phyloP scores from a whole-genome alignment of 2,888 invertebrate genomes.

The Ochlodes sylvanus region DNA sequence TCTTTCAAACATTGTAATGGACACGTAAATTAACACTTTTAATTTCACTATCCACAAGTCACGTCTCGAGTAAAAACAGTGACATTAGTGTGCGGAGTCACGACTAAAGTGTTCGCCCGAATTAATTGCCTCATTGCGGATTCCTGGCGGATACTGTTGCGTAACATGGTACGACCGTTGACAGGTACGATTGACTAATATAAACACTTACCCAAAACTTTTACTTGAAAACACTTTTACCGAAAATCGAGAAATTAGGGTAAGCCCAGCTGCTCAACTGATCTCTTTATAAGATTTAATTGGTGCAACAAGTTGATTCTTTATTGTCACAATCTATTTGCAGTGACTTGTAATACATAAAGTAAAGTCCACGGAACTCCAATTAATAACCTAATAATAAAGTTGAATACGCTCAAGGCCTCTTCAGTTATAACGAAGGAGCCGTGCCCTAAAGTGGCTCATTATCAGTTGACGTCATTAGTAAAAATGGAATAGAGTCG shows the following conservation, averaged over 20 bases:
- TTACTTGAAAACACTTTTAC: conserved; percentile 13
- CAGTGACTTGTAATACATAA: too few species aligned
- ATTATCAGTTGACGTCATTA: too few species aligned
- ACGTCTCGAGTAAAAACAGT: conserved; percentile 55
- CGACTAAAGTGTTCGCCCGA: conserved; percentile 48
- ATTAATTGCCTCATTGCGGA: conserved; percentile 59
- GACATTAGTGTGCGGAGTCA: conserved; percentile 46
- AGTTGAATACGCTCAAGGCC: too few species aligned
- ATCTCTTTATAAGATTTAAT: too few species aligned
- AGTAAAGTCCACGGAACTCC: too few species aligned
- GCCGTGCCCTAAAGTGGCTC: too few species aligned
- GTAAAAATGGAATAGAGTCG: too few species aligned
- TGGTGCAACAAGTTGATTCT: too few species aligned
- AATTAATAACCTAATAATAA: too few species aligned
- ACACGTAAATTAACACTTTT: conserved; percentile 57
- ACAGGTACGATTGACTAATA: not conserved
- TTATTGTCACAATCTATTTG: too few species aligned
- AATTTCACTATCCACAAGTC: conserved; percentile 59
- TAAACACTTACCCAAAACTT: conserved; percentile 20
- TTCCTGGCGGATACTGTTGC: conserved; percentile 55
- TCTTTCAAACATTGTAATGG: not conserved
- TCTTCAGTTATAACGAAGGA: too few species aligned
- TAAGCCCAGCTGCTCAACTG: not conserved
- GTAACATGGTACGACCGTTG: conserved; percentile 52
- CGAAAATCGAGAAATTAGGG: not conserved